Base-by-base conservation (phyloP, 2,113 vertebrate genomes). In the Chionomys nivalis region DNA sequence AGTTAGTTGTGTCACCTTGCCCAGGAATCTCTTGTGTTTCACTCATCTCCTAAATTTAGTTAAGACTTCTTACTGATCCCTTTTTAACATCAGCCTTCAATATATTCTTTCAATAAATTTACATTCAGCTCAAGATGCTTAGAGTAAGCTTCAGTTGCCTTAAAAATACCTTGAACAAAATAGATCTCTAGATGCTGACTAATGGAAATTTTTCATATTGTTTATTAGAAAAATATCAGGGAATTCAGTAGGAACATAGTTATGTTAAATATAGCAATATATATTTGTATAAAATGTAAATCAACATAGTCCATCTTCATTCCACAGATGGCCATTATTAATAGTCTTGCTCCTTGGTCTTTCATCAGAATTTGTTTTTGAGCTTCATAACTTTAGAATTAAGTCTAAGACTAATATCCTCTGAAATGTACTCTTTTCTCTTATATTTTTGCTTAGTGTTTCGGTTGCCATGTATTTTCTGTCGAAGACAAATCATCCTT, bases 41-140 rank as follows among this genome's bases (percentile, higher is more conserved):
- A 65, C 10, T 87, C 16, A 75, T 79, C 52, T 89, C 12, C 39
- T 93, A 4, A 75, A 28, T n/a, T 85, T 93, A 55, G 23, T 94
- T 92, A 92, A 88, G 75, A 26, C 14, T 93, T 91, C 31, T 26
- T 94, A 66, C 79, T 88, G 94, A 94, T 87, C 91, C 28, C 82
- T 44, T 93, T 89, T 39, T 39, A 94, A 82, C 66, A 78, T 47
- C 24, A 93, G 3, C 42, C 93, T 76, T 44, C 73, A 44, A 13
- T 44, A 76, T 5, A 28, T 73, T 94, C 31, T 92, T 96, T 81
- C 16, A 70, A 65, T 85, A 90, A 81, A 94, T 96, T 95, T 90
- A 90, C 65, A 85, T 97, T 94, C 24, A 21, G 39, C 42, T 90
- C 33, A 93, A 95, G 78, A 93, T 95, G 81, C 78, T 94, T 94